Evolutionary conservation across 2,888 invertebrate species (phyloP).

Genomic region (Machimus atricapillus): DNA sequence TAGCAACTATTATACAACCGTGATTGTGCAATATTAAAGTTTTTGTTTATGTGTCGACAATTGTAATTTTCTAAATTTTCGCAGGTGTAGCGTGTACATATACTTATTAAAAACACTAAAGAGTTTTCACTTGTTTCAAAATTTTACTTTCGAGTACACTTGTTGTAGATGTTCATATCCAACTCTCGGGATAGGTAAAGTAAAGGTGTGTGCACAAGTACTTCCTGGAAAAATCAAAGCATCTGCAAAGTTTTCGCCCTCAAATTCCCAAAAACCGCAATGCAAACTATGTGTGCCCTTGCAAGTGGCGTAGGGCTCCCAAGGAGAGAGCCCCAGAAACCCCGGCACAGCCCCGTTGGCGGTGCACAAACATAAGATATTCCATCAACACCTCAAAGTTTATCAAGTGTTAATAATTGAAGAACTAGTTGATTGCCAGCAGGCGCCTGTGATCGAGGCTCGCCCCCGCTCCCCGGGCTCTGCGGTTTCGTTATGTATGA

Average conservation of each 20-base stretch:
- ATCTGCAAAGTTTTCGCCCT: not conserved
- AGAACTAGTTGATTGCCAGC: constrained; percentile 48
- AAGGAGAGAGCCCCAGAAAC: not conserved
- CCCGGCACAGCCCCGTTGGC: not conserved
- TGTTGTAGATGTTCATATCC: not conserved
- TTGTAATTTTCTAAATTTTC: not conserved
- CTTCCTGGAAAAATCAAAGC: not conserved
- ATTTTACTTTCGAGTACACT: not conserved
- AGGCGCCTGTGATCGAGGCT: constrained; percentile 8
- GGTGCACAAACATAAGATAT: constrained; percentile 43
- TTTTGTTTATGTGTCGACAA: not conserved
- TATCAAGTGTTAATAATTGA: constrained; percentile 49
- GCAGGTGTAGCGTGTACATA: not conserved
- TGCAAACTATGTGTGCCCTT: not conserved
- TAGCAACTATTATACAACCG: not conserved
- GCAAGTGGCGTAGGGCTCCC: not conserved
- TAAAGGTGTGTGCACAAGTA: not conserved
- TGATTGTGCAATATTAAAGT: not conserved
- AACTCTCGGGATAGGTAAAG: not conserved
- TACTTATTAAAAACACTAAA: not conserved
- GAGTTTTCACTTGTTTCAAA: not conserved
- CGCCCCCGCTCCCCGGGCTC: not conserved
- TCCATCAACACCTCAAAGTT: constrained; percentile 49
- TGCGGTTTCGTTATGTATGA: constrained; percentile 37
- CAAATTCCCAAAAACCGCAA: not conserved